phyloP scores from a whole-genome alignment of 2,113 vertebrate species.

The Amia ocellicauda region DNA sequence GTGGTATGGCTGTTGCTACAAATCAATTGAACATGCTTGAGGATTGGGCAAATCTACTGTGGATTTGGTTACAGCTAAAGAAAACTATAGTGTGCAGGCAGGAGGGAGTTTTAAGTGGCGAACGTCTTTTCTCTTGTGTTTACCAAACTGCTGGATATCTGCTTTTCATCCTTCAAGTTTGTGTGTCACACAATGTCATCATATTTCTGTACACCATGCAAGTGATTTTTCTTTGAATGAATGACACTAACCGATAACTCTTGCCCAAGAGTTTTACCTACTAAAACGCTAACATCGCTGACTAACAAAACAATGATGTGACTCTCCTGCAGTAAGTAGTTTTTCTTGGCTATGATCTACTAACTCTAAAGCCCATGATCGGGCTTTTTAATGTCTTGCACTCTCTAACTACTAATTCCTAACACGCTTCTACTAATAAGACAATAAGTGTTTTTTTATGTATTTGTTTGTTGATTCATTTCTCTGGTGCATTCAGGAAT shows the following conservation, averaged over 20 bases:
- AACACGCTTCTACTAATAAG: not conserved
- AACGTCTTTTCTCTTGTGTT: too few species aligned
- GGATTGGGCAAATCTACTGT: too few species aligned
- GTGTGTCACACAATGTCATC: too few species aligned
- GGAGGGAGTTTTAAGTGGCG: too few species aligned
- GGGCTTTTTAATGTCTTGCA: not conserved
- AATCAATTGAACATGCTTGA: too few species aligned
- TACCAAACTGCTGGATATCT: too few species aligned
- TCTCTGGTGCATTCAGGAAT: too few species aligned
- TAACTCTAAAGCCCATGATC: not conserved
- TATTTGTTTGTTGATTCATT: too few species aligned
- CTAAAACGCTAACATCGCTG: conserved; percentile 12
- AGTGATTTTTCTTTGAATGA: not conserved
- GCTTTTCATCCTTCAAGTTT: too few species aligned
- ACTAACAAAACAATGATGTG: conserved; percentile 13
- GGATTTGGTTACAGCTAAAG: too few species aligned
- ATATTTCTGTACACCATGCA: not conserved
- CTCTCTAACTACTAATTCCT: not conserved
- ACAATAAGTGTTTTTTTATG: not conserved
- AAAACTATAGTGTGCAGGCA: too few species aligned
- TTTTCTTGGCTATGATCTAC: not conserved
- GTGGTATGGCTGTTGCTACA: too few species aligned
- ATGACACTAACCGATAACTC: conserved; percentile 8
- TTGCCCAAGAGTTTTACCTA: conserved; percentile 2
- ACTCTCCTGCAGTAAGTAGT: not conserved